Evolutionary conservation across 2,888 invertebrate species (phyloP).

Genomic region (Anoplius nigerrimus): DNA sequence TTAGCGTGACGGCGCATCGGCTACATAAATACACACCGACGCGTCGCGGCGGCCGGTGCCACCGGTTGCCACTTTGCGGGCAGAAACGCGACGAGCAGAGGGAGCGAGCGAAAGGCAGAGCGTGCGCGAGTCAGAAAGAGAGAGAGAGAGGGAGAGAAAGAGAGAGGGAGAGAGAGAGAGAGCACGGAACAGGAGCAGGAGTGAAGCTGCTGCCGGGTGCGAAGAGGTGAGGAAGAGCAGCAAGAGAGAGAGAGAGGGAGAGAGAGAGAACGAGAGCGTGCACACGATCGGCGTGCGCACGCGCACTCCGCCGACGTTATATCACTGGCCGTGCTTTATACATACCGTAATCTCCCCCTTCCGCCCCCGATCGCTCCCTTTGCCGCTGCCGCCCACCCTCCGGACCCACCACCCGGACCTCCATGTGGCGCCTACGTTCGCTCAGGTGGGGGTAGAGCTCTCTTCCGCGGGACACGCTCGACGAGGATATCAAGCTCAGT

Average conservation of each 20-base stretch:
- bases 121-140: background rate
- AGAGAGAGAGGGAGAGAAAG: slow-evolving; percentile 25
- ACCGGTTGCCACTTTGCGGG: slow-evolving; percentile 60
- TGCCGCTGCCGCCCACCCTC: slow-evolving; percentile 10
- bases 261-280: background rate
- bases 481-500: slow-evolving; percentile 62
- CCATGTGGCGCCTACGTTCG: slow-evolving; percentile 39
- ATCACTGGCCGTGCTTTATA: slow-evolving; percentile 35
- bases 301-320: slow-evolving; percentile 44
- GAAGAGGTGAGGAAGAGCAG: background rate
- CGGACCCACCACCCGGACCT: slow-evolving; percentile 21
- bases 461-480: slow-evolving; percentile 56
- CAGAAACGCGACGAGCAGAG: slow-evolving; percentile 10
- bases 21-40: slow-evolving; percentile 45
- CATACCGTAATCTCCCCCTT: slow-evolving; percentile 28
- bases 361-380: slow-evolving; percentile 6
- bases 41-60: slow-evolving; percentile 40
- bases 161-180: background rate
- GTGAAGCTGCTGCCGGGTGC: too few relatives aligned
- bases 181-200: background rate
- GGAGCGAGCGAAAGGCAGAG: background rate
- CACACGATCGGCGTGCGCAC: slow-evolving; percentile 37
- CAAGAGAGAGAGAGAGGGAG: slow-evolving; percentile 20
- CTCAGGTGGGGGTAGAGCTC: slow-evolving; percentile 48
- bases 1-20: slow-evolving; percentile 51